Conservation (phyloP, 2,888 invertebrate genomes). For the Acanthoscelides obtectus region DNA sequence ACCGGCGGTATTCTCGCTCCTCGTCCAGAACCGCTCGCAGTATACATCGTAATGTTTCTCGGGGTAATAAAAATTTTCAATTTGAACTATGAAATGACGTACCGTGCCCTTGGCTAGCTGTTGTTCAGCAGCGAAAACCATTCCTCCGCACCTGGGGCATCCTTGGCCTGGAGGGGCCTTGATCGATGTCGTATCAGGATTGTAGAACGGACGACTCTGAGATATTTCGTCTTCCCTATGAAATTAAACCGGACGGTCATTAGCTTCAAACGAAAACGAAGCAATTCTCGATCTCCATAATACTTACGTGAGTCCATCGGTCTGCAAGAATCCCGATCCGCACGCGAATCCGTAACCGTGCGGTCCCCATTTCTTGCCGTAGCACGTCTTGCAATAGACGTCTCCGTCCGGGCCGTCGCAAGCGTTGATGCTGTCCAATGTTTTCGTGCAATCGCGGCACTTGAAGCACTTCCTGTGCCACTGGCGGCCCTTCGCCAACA, state of each 20-base stretch:
- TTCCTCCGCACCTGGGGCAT: constrained; percentile 89
- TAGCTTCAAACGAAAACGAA: background rate
- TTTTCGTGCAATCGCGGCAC: constrained; percentile 87
- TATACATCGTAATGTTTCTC: no score
- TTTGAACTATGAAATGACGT: constrained; percentile 41
- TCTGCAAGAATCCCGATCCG: constrained; percentile 90
- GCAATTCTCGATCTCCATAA: background rate
- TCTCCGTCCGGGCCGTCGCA: constrained; percentile 91
- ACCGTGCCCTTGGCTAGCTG: constrained; percentile 90
- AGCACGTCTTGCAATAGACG: constrained; percentile 95
- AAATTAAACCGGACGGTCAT: constrained; percentile 6
- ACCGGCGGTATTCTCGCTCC: no score
- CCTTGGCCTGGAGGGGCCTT: constrained; percentile 83
- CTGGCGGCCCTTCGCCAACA: constrained; percentile 81
- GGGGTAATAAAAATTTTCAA: no score
- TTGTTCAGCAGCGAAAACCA: constrained; percentile 95
- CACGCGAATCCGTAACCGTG: constrained; percentile 95
- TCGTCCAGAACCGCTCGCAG: no score
- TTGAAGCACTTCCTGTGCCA: constrained; percentile 95
- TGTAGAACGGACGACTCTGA: constrained; percentile 72
- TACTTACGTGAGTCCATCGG: constrained; percentile 81
- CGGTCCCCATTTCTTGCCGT: constrained; percentile 96
- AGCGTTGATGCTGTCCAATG: constrained; percentile 92
- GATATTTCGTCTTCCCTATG: constrained; percentile 82
- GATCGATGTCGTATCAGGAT: constrained; percentile 83